Evolutionary conservation across 2,888 invertebrate genomes (phyloP), one percentile per base, ranked within the genome.

Genomic region (Ctenicera cuprea): DNA sequence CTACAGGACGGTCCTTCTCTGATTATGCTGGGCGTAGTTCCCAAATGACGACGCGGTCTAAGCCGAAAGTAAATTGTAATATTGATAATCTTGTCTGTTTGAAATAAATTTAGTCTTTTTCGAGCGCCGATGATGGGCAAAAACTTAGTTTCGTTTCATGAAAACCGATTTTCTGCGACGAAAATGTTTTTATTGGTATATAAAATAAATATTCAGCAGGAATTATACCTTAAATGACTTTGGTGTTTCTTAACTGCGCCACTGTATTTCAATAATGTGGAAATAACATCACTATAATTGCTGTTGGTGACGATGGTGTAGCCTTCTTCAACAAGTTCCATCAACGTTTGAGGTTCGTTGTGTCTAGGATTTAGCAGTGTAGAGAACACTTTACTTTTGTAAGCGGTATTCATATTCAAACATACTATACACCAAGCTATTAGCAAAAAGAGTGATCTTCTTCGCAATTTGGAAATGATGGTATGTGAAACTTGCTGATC

Each of bases 361-460:
- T 45, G 16, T 16, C 1, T 11, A 22, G 68, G 68, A 37, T 68
- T 57, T 5, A 68, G 4, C n/a, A 68, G 12, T 9, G 68, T 45
- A 3, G 68, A 68, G 5, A 68, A 7, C 3, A 68, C 12, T 59
- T 68, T 68, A 11, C 68, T 68, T n/a, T 68, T 68, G 18, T 59
- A 68, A n/a, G 68, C 68, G 30, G 57, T 68, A 20, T 59, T 68
- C 45, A 68, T 22, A 37, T 68, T 68, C 48, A 68, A 43, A 12
- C 59, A 30, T 0, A 38, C 68, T 18, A 68, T 38, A 38, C n/a
- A 68, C 68, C 68, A 68, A 30, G 59, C 59, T 0, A 12, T 18
- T 61, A 68, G 18, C 12, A 68, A 5, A 3, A 59, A 9, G 12
- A 68, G 1, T 8, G 59, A 68, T 8, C 45, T 45, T 16, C 8